Evolutionary conservation across 2,888 invertebrate species (phyloP), one percentile per base, ranked within the genome.

Genomic region (Chalcosyrphus nemorum): DNA sequence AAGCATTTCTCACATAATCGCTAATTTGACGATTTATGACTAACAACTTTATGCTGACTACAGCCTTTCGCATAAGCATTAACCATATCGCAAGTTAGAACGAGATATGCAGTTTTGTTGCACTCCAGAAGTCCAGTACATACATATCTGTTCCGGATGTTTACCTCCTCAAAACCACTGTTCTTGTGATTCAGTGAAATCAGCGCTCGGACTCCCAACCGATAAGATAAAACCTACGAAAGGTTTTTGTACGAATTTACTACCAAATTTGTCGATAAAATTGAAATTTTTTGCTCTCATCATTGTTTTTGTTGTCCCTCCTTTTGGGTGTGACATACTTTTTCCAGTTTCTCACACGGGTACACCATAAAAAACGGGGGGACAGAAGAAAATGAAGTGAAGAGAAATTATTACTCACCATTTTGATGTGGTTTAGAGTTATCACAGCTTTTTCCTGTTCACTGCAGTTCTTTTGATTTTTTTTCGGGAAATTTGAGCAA

Each of bases 301-400:
- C 27, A 38, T 78, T 84, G 80, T 84, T 84, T 84, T 84, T 84
- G 80, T 84, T 84, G 74, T 75, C 74, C 57, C 75, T 84, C 81
- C 78, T 84, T 80, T 84, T 80, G 84, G 84, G 84, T 84, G 84
- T 84, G 84, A 84, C 84, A 84, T 84, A 84, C 84, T 59, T 84
- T 84, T 84, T 84, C 65, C 63, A 75, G 74, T 84, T 84, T 75
- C 78, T 57, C 74, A 43, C 21, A 32, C 52, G 59, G 65, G 43
- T 43, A 56, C 50, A 24, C 50, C 52, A 17, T 61, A 32, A 70
- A 52, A 56, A n/a, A n/a, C n/a, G n/a, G 32, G 68, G 76, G 59
- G 29, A 41, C 41, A 41, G 41, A 56, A 27, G 57, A 50, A 70
- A 24, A 57, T 19, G 52, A 27, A 59, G 47, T 65, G 47, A 61